Base-by-base conservation (phyloP, 2,113 vertebrate genomes). In the Chaenogobius annularis region DNA sequence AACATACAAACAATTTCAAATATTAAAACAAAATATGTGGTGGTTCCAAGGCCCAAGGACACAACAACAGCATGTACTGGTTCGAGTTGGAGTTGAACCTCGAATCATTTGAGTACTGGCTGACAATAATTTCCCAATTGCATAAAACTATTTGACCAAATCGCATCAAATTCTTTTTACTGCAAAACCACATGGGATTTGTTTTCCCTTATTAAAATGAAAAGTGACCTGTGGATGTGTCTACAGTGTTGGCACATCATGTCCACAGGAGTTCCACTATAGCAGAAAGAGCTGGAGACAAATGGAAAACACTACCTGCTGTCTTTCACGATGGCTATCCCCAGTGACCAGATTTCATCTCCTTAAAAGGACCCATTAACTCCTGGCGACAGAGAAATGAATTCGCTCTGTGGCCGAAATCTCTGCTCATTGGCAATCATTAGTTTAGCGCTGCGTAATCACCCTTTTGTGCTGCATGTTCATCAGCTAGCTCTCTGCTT, bases 361-460 rank as follows among this genome's bases (percentile, higher is more conserved):
- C 74, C 87, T 91, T 88, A 87, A 91, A 87, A 88, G 83, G 84
- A 90, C 75, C 84, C 88, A 89, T 90, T 90, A 90, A 88, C 78
- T 87, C 76, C 74, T 64, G 76, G 87, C 83, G 87, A 90, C 86
- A 86, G 83, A 86, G 85, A 87, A 88, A 88, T 89, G 85, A 87
- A 90, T 88, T 84, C 23, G 72, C 74, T 88, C 81, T 74, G 78
- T 83, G 79, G 78, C 75, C 78, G 85, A 84, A 89, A 90, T 80
- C 85, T 86, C 84, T 79, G 81, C 83, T 90, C 87, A 86, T 90
- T 61, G 74, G 77, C 85, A 85, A 88, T 90, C 90, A 93, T 92
- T 91, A 89, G 87, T 89, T 90, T 90, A 89, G 88, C 86, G 74
- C 84, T 85, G 80, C 69, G 86, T 90, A 91, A 92, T 92, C 91